A percentile compares a stretch with the other conserved stretches of the same genome.
phyloP scores from a whole-genome alignment of 2,888 invertebrate species.

The Idaea biselata region DNA sequence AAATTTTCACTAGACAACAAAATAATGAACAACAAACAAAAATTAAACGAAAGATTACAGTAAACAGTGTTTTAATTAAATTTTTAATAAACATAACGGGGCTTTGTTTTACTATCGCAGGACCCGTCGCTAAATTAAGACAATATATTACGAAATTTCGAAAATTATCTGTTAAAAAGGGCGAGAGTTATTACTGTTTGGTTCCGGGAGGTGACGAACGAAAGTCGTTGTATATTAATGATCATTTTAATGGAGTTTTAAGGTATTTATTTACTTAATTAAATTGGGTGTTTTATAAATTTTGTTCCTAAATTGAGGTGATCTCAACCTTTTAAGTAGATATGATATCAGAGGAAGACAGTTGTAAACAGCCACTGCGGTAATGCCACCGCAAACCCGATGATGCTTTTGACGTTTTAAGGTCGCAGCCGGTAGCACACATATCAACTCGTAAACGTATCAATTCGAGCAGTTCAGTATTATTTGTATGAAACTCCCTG shows the following conservation, averaged over 20 bases:
- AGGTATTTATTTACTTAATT: background rate
- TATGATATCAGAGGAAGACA: too few species aligned
- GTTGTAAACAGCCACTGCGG: too few species aligned
- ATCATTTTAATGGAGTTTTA: background rate
- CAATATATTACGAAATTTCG: conserved; percentile 32
- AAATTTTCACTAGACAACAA: conserved; percentile 4
- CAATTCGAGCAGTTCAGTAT: too few species aligned
- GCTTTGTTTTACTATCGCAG: conserved; percentile 31
- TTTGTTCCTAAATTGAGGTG: background rate
- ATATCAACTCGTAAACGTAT: too few species aligned
- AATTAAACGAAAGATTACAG: conserved; percentile 17
- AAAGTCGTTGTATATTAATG: conserved; percentile 4
- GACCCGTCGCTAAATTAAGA: conserved; percentile 28
- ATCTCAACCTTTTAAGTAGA: too few species aligned
- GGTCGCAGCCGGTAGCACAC: too few species aligned
- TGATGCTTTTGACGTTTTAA: too few species aligned
- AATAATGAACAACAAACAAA: conserved; percentile 11
- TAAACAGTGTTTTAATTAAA: conserved; percentile 31
- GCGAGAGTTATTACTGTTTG: conserved; percentile 19
- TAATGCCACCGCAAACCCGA: too few species aligned
- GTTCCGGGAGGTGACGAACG: conserved; percentile 23
- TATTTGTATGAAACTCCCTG: too few species aligned
- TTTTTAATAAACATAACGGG: conserved; percentile 30
- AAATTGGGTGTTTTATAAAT: background rate
- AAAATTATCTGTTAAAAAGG: conserved; percentile 25